Evolutionary conservation across 2,888 invertebrate genomes (phyloP), one percentile per base, ranked within the genome.

Genomic region (Exocentrus adspersus): DNA sequence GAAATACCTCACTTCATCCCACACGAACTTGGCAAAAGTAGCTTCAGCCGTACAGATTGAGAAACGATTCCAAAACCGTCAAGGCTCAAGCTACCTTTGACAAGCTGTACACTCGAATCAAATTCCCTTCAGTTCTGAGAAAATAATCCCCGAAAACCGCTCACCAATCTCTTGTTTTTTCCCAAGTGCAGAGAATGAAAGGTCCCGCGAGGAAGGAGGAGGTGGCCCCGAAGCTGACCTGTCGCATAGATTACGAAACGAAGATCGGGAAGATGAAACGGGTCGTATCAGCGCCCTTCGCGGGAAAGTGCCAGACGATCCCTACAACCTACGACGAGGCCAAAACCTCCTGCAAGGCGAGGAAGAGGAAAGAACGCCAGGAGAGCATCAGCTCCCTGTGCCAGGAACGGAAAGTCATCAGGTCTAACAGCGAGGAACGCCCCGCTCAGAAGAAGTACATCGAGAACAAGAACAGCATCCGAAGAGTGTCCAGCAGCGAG

Each of bases 401-500:
- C 48, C 85, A 85, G 72, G 88, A 89, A 75, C 84, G 87, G 61
- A 89, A 88, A 78, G 84, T 87, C 62, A 86, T 87, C 67, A 84
- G 87, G 69, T 70, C 59, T 3, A 62, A 51, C 37, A 87, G 87
- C 60, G 88, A 88, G 77, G 88, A 88, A 76, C 79, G 87, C 62
- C 83, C 83, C 1, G 81, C 84, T 52, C 76, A 77, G 53, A 77
- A 75, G 56, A 75, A 72, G 56, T 70, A 75, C 60, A 69, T 76
- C 32, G 83, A 84, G 42, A 76, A 68, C 20, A 72, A 74, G 19
- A 75, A 68, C 52, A 71, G 80, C 57, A 88, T 88, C 32, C 82
- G 87, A 59, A 84, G 88, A 72, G 89, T 88, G n/a, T 87, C 87
- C 68, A 88, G 88, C 64, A 87, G 87, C 78, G 89, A 88, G 77